Conservation (phyloP, 2,797 vertebrate species). For the Phylloscopus collybita region DNA sequence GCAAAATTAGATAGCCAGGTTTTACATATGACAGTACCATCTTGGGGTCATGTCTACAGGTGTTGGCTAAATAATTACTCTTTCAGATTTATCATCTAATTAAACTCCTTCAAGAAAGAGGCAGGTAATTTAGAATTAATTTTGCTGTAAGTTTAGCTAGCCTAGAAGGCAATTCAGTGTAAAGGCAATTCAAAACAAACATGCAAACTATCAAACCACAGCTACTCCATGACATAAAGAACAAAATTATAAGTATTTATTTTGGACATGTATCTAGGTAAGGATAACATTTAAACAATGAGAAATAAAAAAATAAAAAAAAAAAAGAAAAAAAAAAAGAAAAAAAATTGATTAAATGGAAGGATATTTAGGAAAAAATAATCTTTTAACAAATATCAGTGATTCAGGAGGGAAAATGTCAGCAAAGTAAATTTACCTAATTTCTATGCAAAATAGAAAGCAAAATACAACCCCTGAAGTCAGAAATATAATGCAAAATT, state of each 20-base stretch:
- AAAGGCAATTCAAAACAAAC: neutral
- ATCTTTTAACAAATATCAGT: neutral
- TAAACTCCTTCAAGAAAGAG: neutral
- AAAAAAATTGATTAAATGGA: neutral
- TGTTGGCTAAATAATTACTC: neutral
- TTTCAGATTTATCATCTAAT: neutral
- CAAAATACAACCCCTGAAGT: neutral
- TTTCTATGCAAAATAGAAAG: neutral
- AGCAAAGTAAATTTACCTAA: neutral
- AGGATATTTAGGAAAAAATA: neutral
- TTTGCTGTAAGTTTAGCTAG: neutral
- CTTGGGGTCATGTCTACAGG: neutral
- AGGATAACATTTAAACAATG: neutral
- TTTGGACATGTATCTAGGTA: neutral
- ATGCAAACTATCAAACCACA: neutral
- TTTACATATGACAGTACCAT: neutral
- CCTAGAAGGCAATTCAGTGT: neutral
- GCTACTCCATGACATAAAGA: neutral
- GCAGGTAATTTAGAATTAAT: neutral
- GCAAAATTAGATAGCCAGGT: neutral
- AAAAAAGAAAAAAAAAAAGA: neutral
- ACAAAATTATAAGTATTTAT: neutral
- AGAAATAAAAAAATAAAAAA: neutral
- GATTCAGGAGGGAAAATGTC: neutral
- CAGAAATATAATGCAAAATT: neutral